These are phyloP conservation scores for Pygathrix nemaeus DNA, from an alignment of 2,113 vertebrate genomes.

Conservation along the genomic window DNA sequence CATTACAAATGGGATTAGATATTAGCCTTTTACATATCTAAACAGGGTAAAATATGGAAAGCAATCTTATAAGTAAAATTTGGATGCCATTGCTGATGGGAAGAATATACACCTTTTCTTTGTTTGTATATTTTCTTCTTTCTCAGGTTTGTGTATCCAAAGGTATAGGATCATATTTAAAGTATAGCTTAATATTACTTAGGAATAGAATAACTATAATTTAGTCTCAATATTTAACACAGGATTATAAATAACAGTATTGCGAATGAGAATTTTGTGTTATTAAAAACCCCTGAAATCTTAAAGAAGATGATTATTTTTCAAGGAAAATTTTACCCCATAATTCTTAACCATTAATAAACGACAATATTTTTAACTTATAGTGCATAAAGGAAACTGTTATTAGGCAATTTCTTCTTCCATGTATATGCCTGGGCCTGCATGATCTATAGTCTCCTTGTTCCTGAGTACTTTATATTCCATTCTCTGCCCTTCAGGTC, in stretches of 20 bases:
- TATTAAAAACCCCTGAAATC: slow-evolving; percentile 35
- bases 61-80: slow-evolving; percentile 70
- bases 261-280: slow-evolving; percentile 50
- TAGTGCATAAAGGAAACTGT: slow-evolving; percentile 3
- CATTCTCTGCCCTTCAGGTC: background rate
- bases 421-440: background rate
- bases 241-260: slow-evolving; percentile 52
- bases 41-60: slow-evolving; percentile 74
- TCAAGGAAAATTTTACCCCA: slow-evolving; percentile 43
- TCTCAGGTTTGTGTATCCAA: slow-evolving; percentile 33
- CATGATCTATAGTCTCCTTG: background rate
- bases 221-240: slow-evolving; percentile 66
- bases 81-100: slow-evolving; percentile 27
- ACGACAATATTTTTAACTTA: slow-evolving; percentile 9
- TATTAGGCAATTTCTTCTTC: background rate
- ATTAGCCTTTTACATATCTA: slow-evolving; percentile 86
- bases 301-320: background rate
- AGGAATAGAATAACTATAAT: slow-evolving; percentile 64
- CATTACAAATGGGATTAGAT: slow-evolving; percentile 88
- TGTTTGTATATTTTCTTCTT: slow-evolving; percentile 33
- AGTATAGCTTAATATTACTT: slow-evolving; percentile 54
- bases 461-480: background rate
- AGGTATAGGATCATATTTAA: slow-evolving; percentile 52
- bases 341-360: slow-evolving; percentile 30
- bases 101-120: background rate